A percentile compares a stretch with the other conserved stretches of the same genome.
Conservation (phyloP, 2,888 invertebrate genomes). For the Hartigia nigra region DNA sequence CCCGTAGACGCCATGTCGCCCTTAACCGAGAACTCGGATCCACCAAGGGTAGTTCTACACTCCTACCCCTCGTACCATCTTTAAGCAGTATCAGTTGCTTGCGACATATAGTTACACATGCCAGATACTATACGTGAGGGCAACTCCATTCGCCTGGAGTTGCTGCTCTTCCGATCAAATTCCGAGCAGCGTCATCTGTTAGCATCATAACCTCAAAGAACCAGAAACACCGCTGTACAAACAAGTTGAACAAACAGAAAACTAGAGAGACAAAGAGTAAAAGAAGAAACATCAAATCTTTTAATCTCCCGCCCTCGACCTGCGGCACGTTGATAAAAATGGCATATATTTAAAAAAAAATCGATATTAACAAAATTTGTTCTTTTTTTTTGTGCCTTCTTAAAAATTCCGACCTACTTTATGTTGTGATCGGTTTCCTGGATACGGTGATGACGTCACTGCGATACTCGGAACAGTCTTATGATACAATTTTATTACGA, state of each 20-base stretch:
- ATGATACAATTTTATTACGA: background rate
- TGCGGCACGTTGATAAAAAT: no score
- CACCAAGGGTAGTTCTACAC: background rate
- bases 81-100: background rate
- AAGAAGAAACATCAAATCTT: no score
- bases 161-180: background rate
- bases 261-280: no score
- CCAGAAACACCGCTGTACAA: background rate
- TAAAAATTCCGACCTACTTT: background rate
- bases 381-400: no score
- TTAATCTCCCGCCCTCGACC: no score
- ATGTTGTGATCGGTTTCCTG: background rate
- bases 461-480: background rate
- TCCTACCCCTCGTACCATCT: background rate
- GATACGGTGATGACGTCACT: background rate
- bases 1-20: constrained; percentile 36
- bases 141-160: background rate
- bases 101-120: background rate
- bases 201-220: background rate
- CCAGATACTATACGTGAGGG: background rate
- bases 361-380: no score
- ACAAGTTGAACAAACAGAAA: background rate
- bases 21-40: constrained; percentile 38
- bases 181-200: background rate
- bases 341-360: no score